Evolutionary conservation across 2,888 invertebrate species (phyloP).

Genomic region (Lepidonotus clava): DNA sequence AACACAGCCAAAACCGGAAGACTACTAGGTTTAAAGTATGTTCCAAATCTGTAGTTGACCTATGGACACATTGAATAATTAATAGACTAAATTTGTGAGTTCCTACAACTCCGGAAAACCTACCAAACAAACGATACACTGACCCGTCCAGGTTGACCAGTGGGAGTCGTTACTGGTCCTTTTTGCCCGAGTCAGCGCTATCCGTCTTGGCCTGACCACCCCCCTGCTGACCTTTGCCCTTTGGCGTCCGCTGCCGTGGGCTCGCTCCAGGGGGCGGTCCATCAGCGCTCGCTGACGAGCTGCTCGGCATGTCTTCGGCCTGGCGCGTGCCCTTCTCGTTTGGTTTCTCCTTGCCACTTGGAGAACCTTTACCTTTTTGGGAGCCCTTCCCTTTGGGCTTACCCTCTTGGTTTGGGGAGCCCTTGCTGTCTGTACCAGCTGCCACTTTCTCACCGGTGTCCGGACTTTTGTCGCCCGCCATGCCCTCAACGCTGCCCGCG

Average conservation of each 20-base stretch:
- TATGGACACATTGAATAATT: no score
- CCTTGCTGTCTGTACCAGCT: background rate
- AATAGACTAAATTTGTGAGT: no score
- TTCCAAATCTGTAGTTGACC: no score
- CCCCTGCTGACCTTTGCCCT: background rate
- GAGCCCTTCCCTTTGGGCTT: background rate
- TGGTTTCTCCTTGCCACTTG: no score
- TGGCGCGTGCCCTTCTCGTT: background rate
- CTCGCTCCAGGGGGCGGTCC: background rate
- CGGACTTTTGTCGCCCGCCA: background rate
- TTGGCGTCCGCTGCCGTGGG: background rate
- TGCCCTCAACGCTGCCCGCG: background rate
- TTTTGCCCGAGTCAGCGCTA: background rate
- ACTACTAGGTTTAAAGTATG: no score
- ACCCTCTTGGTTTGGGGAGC: no score
- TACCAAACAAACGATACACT: no score
- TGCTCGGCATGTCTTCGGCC: background rate
- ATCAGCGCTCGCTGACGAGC: background rate
- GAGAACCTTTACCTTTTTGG: background rate
- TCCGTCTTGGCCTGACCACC: background rate
- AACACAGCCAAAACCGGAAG: no score
- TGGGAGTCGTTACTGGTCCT: background rate
- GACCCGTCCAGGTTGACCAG: no score
- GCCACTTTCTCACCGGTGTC: background rate
- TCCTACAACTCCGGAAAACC: no score